phyloP scores from a whole-genome alignment of 2,797 vertebrate species.

The Eidolon dupreanum region DNA sequence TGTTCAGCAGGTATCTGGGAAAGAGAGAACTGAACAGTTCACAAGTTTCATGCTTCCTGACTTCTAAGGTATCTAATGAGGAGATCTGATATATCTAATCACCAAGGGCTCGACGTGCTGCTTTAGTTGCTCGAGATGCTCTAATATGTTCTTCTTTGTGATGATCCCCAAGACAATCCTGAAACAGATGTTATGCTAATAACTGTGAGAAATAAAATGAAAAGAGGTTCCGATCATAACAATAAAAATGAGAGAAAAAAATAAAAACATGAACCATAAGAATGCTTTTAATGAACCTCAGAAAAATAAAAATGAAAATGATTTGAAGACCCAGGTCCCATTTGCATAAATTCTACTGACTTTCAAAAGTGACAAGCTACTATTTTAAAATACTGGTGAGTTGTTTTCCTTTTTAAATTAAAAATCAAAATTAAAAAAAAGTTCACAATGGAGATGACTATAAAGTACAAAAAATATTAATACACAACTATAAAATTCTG shows the following conservation, averaged over 20 bases:
- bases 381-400: constrained; percentile 8
- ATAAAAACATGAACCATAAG: constrained; percentile 70
- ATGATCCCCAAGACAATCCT: constrained; percentile 99
- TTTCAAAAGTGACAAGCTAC: constrained; percentile 64
- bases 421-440: constrained; percentile 40
- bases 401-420: constrained; percentile 43
- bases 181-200: constrained; percentile 98
- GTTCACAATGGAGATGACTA: neutral
- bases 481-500: neutral
- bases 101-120: constrained; percentile 97
- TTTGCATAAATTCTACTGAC: constrained; percentile 53
- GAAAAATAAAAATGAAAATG: constrained; percentile 65
- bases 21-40: constrained; percentile 86
- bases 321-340: constrained; percentile 59
- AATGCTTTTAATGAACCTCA: constrained; percentile 79
- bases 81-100: constrained; percentile 95
- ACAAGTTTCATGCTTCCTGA: constrained; percentile 95
- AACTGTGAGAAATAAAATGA: constrained; percentile 91
- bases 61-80: constrained; percentile 90
- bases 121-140: constrained; percentile 99
- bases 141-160: constrained; percentile 99
- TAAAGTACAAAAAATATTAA: constrained; percentile 26
- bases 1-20: constrained; percentile 73
- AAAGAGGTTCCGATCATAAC: constrained; percentile 84
- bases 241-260: constrained; percentile 79